A percentile compares a stretch with the other conserved stretches of the same genome.
Conservation (phyloP, 1,140 invertebrate genomes). For the Aphidius gifuensis region DNA sequence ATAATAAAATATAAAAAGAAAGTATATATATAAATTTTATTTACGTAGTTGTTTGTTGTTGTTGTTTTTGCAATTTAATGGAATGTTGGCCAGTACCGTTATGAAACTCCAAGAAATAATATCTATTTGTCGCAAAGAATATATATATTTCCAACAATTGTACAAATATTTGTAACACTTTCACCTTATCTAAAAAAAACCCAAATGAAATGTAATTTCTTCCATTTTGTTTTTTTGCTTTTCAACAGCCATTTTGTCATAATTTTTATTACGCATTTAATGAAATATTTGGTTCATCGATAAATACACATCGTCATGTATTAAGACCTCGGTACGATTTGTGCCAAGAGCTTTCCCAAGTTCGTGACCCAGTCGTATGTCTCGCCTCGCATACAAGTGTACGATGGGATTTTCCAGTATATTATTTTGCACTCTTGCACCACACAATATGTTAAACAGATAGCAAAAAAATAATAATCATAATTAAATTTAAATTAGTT, state of each 20-base stretch:
- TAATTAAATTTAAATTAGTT: too few relatives aligned
- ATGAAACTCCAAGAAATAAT: constrained; percentile 47
- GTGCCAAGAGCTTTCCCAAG: constrained; percentile 20
- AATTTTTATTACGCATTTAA: too few relatives aligned
- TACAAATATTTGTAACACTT: constrained; percentile 21
- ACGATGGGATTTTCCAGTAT: neutral
- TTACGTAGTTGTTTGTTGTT: neutral
- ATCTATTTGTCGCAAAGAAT: constrained; percentile 11
- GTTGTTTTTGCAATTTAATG: constrained; percentile 44
- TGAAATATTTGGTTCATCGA: too few relatives aligned
- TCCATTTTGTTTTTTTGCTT: too few relatives aligned
- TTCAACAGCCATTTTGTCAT: too few relatives aligned
- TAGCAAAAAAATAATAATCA: too few relatives aligned
- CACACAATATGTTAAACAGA: too few relatives aligned
- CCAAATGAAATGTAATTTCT: too few relatives aligned
- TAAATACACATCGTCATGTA: neutral
- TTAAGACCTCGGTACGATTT: constrained; percentile 25
- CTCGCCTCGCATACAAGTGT: neutral
- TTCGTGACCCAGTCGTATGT: constrained; percentile 3
- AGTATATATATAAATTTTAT: neutral
- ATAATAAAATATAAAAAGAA: too few relatives aligned
- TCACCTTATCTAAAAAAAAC: constrained; percentile 12
- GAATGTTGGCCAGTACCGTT: constrained; percentile 46
- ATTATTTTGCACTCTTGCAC: too few relatives aligned
- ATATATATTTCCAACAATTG: neutral